phyloP scores from a whole-genome alignment of 64 coral and sea anemone species.

The Montipora capricornis region DNA sequence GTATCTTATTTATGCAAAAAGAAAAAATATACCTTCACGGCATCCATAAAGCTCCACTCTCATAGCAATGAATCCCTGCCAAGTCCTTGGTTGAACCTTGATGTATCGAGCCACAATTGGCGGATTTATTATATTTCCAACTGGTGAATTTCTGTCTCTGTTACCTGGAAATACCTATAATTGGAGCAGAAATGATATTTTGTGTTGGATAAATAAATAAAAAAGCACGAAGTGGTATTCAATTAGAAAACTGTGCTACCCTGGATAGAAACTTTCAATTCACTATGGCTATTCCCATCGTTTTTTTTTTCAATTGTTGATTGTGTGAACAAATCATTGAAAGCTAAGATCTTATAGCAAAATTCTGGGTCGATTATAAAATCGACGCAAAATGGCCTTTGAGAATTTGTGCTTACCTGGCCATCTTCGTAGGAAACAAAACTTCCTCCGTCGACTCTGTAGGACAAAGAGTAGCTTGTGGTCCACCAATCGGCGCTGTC shows the following conservation, averaged over 20 bases:
- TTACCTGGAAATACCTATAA: constrained; percentile 21
- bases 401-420: background rate
- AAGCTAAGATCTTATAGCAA: too few species aligned
- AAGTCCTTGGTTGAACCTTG: constrained; percentile 23
- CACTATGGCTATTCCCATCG: too few species aligned
- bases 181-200: background rate
- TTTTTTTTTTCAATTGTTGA: too few species aligned
- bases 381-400: too few species aligned
- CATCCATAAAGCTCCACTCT: constrained; percentile 32
- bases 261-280: too few species aligned
- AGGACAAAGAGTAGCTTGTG: constrained; percentile 18
- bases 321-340: too few species aligned
- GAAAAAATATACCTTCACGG: background rate
- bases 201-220: background rate
- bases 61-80: background rate
- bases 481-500: constrained; percentile 35
- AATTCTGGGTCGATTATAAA: too few species aligned
- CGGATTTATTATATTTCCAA: background rate
- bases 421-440: background rate
- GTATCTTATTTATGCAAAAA: too few species aligned
- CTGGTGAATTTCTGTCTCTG: constrained; percentile 29
- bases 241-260: too few species aligned
- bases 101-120: constrained; percentile 16
- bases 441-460: constrained; percentile 15
- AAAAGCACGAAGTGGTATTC: too few species aligned